Base-by-base conservation (phyloP, 2,113 vertebrate species). In the Caranx melampygus region DNA sequence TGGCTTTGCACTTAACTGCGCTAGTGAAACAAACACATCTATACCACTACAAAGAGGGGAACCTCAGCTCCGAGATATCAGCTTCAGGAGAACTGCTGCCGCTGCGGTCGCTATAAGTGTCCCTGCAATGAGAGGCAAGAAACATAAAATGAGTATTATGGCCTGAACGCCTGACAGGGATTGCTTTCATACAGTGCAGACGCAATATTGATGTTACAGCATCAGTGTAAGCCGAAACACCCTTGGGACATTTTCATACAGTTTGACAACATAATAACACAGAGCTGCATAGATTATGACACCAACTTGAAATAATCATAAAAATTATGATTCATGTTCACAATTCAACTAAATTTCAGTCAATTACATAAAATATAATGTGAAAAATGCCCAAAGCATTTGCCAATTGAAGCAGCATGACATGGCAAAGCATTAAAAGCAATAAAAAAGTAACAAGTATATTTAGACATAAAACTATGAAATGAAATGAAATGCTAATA, bases 91-190 rank as follows among this genome's bases (percentile, higher is more conserved):
- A 97, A 87, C 97, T 99, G 94, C 95, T 96, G 67, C 94, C 96
- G 3, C 97, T 99, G 55, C 93, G 84, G 78, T 97, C 96, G 0
- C 98, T 98, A 89, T 99, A 99, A 0, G 96, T 97, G 88, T 99
- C 97, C 90, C 97, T 99, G 95, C 3, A 83, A 86, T 18, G 57
- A 40, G 57, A 64, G 34, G 66, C 13, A 54, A 77, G 26, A 54
- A 26, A 34, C 42, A 83, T 16, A 40, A 64, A 10, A 44, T 54
- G 3, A 82, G 7, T 2, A 63, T 37, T 60, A 51, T 1, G 71
- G 40, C 63, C 45, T 34, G 35, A 59, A 51, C 12, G 45, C 16
- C 3, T 26, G 13, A 20, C 21, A 45, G 7, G 9, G n/a, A 49
- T 35, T 34, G 37, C 47, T 62, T 73, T 62, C 51, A 18, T 63